Evolutionary conservation across 1,140 invertebrate species (phyloP).

Genomic region (Cardiocondyla obscurior): DNA sequence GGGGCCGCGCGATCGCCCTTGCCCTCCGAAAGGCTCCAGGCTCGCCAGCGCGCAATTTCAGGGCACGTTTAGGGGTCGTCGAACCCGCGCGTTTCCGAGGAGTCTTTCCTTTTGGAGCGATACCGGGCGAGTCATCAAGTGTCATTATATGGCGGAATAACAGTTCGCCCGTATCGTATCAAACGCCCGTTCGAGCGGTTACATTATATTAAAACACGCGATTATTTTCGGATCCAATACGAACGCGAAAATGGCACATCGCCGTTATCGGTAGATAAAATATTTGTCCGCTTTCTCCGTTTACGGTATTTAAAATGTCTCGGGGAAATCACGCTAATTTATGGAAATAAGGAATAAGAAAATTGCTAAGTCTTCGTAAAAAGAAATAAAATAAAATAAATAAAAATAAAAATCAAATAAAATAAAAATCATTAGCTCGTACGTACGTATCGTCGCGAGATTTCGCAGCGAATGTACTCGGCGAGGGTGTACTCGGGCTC

Average conservation of each 20-base stretch:
- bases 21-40: background rate
- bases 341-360: constrained; percentile 12
- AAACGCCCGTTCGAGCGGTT: constrained; percentile 17
- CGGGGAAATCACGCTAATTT: background rate
- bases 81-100: constrained; percentile 18
- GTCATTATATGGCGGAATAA: constrained; percentile 56
- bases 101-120: constrained; percentile 10
- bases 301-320: background rate
- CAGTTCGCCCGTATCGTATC: constrained; percentile 33
- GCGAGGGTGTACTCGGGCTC: constrained; percentile 53
- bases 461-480: constrained; percentile 41
- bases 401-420: no score
- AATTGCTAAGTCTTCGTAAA: no score
- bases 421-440: background rate
- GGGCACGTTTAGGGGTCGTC: constrained; percentile 17
- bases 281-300: background rate
- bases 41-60: constrained; percentile 45
- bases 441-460: constrained; percentile 25
- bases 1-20: background rate
- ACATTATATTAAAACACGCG: constrained; percentile 24
- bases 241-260: background rate
- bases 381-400: no score
- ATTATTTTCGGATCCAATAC: constrained; percentile 29
- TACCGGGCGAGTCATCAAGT: constrained; percentile 56
- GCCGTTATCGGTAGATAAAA: constrained; percentile 16